Conservation (phyloP, 2,888 invertebrate species). For the Biston stratarius region DNA sequence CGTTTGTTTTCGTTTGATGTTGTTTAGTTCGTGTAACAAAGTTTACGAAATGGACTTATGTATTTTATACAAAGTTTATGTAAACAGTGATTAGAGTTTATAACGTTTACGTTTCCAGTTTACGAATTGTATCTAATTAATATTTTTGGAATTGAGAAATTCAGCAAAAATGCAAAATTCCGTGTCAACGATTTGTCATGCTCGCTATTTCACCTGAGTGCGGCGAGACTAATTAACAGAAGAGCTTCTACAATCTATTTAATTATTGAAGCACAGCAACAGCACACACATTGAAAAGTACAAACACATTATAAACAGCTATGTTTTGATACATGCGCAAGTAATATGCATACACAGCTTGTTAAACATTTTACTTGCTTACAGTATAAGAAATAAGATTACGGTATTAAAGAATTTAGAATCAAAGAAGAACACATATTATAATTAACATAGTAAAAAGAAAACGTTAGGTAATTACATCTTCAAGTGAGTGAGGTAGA, state of each 20-base stretch:
- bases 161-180: slow-evolving; percentile 24
- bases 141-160: slow-evolving; percentile 19
- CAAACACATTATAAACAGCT: too few species aligned
- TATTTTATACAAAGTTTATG: not conserved
- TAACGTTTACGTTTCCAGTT: not conserved
- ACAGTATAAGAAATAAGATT: too few species aligned
- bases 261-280: too few species aligned
- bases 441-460: too few species aligned
- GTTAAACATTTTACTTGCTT: too few species aligned
- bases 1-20: slow-evolving; percentile 56
- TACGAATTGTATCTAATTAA: slow-evolving; percentile 5
- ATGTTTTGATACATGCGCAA: too few species aligned
- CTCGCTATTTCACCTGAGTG: slow-evolving; percentile 3
- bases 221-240: slow-evolving; percentile 4
- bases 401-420: too few species aligned
- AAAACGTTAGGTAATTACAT: too few species aligned
- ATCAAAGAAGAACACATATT: too few species aligned
- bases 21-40: slow-evolving; percentile 16
- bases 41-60: slow-evolving; percentile 6
- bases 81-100: not conserved
- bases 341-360: too few species aligned
- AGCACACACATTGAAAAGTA: too few species aligned
- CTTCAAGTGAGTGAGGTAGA: not conserved
- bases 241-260: not conserved
- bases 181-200: slow-evolving; percentile 23